Base-by-base conservation (phyloP, 2,797 vertebrate genomes). In the Nothura maculosa region DNA sequence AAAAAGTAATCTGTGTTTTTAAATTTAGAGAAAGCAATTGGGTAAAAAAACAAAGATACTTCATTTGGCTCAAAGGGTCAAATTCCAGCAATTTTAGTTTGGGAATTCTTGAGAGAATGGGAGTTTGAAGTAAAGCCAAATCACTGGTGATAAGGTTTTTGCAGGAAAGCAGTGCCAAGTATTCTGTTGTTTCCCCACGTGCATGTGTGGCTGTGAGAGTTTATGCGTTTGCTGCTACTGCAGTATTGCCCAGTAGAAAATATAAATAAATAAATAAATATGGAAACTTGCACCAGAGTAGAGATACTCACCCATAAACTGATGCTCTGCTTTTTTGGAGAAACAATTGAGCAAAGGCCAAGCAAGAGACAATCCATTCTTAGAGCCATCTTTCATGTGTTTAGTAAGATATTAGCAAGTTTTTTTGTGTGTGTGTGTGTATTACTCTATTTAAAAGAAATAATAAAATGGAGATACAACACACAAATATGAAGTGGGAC, bases 61-160 rank as follows among this genome's bases (percentile, higher is more conserved):
- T 61, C 10, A 75, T 91, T 95, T 69, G 42, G 42, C 92, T 91
- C 68, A 27, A 82, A 55, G 76, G 47, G 64, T 52, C 28, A 76
- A 42, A 85, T 92, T 92, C 89, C 87, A 81, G 69, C n/a, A 92
- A 75, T 30, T 2, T 2, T 62, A 25, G 52, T 89, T 68, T 85
- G 68, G 55, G 94, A 78, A 85, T 96, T 83, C 74, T 76, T 87
- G 52, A 57, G 70, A 83, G 34, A 85, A 77, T 63, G 66, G 70
- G 76, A 90, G 30, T 13, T 27, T 2, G 3, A 0, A 3, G 11
- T 32, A 48, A 81, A 50, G 50, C 28, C 66, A 76, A 85, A 60
- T 43, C 38, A 89, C 20, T 36, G 15, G 13, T n/a, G 84, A 34
- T 63, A 87, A 63, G 6, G n/a, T 58, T 86, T 55, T 64, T 89